These are phyloP conservation scores for Agrochola lota DNA, from an alignment of 2,888 invertebrate species.

Conservation along the genomic window DNA sequence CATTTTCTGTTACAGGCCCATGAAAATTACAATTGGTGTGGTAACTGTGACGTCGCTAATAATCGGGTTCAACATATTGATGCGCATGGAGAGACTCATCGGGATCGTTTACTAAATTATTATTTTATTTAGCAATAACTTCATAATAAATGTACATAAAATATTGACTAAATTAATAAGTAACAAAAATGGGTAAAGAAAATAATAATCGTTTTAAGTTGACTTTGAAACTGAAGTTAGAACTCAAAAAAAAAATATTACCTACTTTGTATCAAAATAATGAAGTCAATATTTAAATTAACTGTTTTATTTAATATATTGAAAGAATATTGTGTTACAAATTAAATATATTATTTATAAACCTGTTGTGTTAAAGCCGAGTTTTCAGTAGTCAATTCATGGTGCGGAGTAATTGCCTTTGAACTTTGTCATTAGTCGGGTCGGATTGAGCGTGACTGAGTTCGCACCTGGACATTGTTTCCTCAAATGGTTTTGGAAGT, in stretches of 20 bases:
- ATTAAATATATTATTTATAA: slow-evolving; percentile 35
- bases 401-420: slow-evolving; percentile 71
- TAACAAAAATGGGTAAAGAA: slow-evolving; percentile 24
- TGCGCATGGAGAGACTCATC: slow-evolving; percentile 78
- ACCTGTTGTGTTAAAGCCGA: slow-evolving; percentile 26
- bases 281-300: slow-evolving; percentile 19
- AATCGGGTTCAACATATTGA: slow-evolving; percentile 79
- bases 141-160: not conserved
- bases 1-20: slow-evolving; percentile 76
- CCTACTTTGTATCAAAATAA: slow-evolving; percentile 35
- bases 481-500: slow-evolving; percentile 77
- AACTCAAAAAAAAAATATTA: slow-evolving; percentile 20
- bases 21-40: slow-evolving; percentile 86
- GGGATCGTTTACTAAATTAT: slow-evolving; percentile 60
- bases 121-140: slow-evolving; percentile 12
- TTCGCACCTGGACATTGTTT: slow-evolving; percentile 78
- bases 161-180: slow-evolving; percentile 5
- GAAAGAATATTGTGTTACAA: slow-evolving; percentile 33
- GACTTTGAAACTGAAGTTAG: not conserved
- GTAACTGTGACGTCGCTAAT: slow-evolving; percentile 83
- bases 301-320: slow-evolving; percentile 17
- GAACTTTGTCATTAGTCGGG: slow-evolving; percentile 71
- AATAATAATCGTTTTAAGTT: not conserved
- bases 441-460: slow-evolving; percentile 77
- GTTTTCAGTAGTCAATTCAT: slow-evolving; percentile 40